Evolutionary conservation across 2,113 vertebrate species (phyloP).

Genomic region (Pampusana beccarii): DNA sequence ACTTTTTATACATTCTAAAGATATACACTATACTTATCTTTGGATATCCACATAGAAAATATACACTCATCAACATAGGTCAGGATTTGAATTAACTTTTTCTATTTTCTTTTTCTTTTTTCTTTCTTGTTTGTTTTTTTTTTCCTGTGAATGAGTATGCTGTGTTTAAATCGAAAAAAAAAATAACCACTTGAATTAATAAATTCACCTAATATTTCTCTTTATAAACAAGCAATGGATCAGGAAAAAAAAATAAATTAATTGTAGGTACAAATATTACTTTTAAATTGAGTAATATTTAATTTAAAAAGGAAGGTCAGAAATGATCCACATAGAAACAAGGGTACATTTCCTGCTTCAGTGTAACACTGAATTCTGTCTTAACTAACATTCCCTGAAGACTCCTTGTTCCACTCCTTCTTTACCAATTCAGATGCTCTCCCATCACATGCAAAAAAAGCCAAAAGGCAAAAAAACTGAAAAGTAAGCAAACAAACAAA

Average conservation of each 20-base stretch:
- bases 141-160: background rate
- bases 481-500: background rate
- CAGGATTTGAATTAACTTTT: background rate
- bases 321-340: background rate
- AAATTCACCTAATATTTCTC: background rate
- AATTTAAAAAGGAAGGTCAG: background rate
- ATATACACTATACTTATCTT: background rate
- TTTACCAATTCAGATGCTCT: background rate
- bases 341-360: background rate
- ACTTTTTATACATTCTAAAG: background rate
- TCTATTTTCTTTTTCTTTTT: background rate
- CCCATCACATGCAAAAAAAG: background rate
- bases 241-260: background rate
- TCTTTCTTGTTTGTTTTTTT: background rate
- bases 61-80: background rate
- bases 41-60: background rate
- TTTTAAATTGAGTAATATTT: background rate
- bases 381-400: background rate
- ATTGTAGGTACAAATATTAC: background rate
- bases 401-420: background rate
- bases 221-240: fast-evolving
- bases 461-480: background rate
- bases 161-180: background rate
- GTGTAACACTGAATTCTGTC: background rate
- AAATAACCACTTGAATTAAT: background rate